Conservation (phyloP, 2,888 invertebrate genomes). For the Gerris lacustris region DNA sequence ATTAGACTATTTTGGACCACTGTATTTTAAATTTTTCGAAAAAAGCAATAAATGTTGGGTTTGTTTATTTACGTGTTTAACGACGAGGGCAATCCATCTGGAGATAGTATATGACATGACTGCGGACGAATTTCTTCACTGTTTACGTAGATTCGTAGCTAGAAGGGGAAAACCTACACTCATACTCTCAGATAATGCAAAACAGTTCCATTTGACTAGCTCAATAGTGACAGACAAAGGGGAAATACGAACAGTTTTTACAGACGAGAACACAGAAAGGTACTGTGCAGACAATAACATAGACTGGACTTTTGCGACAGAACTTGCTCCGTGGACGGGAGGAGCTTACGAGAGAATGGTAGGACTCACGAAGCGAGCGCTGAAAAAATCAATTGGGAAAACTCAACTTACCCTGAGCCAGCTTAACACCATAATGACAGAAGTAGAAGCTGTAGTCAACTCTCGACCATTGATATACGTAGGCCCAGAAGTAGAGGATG, state of each 20-base stretch:
- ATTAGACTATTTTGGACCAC: neutral
- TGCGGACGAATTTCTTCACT: conserved; percentile 6
- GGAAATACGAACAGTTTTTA: neutral
- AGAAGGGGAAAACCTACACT: neutral
- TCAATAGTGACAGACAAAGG: neutral
- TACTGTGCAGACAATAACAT: neutral
- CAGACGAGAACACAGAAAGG: neutral
- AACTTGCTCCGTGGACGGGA: conserved; percentile 13
- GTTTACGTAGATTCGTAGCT: conserved; percentile 8
- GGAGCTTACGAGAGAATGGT: conserved; percentile 9
- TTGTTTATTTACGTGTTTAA: conserved; percentile 8
- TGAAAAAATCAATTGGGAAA: conserved; percentile 10
- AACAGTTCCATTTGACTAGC: conserved; percentile 4
- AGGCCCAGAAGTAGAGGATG: too few species aligned
- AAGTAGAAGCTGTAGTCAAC: too few species aligned
- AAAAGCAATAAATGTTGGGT: conserved; percentile 30
- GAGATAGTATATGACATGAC: conserved; percentile 12
- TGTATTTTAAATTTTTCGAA: too few species aligned
- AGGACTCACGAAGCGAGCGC: neutral
- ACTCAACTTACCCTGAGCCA: neutral
- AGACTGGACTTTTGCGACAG: neutral
- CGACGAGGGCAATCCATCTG: conserved; percentile 9
- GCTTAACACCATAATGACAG: neutral
- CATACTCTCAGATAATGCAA: conserved; percentile 13
- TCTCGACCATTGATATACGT: too few species aligned